Conservation (phyloP, 2,113 vertebrate species). For the Pterocles gutturalis region DNA sequence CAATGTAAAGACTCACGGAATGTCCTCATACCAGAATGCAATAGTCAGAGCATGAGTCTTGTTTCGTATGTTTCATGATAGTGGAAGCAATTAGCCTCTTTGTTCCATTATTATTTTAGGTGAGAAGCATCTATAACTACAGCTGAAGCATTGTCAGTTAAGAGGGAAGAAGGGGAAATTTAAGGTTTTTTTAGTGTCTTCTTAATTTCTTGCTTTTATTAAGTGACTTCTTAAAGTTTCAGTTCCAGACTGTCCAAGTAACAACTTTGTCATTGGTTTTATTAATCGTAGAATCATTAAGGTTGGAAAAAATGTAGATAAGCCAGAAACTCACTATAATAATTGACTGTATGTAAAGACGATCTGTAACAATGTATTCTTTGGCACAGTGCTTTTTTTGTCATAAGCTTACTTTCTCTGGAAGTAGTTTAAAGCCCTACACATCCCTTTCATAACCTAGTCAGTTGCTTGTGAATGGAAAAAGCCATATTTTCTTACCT, state of each 20-base stretch:
- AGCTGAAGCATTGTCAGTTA: background rate
- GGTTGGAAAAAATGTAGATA: background rate
- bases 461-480: background rate
- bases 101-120: conserved; percentile 59
- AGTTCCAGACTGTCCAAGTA: background rate
- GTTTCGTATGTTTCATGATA: conserved; percentile 2
- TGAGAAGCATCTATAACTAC: conserved; percentile 31
- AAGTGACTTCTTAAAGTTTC: background rate
- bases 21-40: conserved; percentile 54
- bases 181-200: background rate
- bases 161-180: background rate
- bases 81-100: conserved; percentile 58
- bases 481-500: background rate
- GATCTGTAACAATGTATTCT: conserved; percentile 10
- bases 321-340: background rate
- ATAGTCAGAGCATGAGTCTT: conserved; percentile 37
- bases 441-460: background rate
- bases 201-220: background rate
- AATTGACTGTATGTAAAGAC: conserved; percentile 2
- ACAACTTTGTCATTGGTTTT: background rate
- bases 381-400: conserved; percentile 14
- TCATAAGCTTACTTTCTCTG: conserved; percentile 26
- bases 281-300: background rate
- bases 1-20: conserved; percentile 60
- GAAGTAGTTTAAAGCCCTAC: conserved; percentile 26